Conservation (phyloP, 2,113 vertebrate species). For the Scophthalmus maximus region DNA sequence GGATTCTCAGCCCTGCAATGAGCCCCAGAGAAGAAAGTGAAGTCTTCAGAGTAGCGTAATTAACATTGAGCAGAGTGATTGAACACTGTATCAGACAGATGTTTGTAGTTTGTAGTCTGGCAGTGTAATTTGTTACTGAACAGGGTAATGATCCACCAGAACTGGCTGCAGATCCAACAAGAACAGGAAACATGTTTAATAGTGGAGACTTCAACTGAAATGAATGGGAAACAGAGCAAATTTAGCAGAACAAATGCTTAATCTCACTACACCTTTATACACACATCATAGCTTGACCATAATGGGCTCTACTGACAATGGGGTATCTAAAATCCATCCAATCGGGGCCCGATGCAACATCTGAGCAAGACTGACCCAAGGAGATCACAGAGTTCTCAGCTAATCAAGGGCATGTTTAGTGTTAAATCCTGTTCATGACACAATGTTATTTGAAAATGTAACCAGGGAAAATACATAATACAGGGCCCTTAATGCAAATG, state of each 20-base stretch:
- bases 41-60: neutral
- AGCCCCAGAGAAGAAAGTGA: neutral
- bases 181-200: neutral
- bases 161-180: neutral
- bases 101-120: neutral
- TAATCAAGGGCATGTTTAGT: neutral
- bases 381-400: neutral
- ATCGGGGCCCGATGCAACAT: neutral
- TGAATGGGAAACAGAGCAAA: neutral
- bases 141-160: neutral
- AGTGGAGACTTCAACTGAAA: neutral
- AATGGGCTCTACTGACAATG: neutral
- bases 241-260: too few relatives aligned
- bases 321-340: constrained; percentile 7
- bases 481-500: constrained; percentile 22
- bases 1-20: neutral
- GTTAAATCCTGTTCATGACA: neutral
- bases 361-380: neutral
- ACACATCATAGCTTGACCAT: neutral
- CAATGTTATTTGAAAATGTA: constrained; percentile 16
- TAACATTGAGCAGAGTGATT: neutral
- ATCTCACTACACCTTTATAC: neutral
- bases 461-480: constrained; percentile 1
- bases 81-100: neutral
- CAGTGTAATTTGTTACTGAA: neutral